phyloP scores from a whole-genome alignment of 2,797 vertebrate species.

The Pangasius larnaudii region DNA sequence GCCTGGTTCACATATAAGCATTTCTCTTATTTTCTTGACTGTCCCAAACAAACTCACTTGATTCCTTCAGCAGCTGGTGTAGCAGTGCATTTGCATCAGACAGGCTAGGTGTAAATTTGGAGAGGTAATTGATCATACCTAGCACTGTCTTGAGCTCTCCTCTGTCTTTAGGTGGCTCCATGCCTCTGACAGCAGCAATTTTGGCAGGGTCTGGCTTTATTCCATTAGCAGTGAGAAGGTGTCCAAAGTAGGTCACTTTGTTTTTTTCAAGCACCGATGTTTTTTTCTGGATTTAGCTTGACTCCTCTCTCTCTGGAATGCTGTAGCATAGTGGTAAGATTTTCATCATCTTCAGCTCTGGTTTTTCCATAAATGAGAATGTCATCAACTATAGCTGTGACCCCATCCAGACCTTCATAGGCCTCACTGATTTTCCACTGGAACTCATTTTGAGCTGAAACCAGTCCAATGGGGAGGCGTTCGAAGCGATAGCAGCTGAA shows the following conservation, averaged over 20 bases:
- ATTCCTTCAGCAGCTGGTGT: constrained; percentile 29
- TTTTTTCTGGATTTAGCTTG: constrained; percentile 52
- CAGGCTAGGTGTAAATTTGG: constrained; percentile 13
- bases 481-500: constrained; percentile 40
- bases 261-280: constrained; percentile 20
- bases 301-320: constrained; percentile 37
- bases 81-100: constrained; percentile 36
- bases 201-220: constrained; percentile 35
- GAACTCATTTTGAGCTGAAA: constrained; percentile 39
- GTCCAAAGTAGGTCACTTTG: constrained; percentile 54
- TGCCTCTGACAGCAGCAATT: not conserved
- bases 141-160: not conserved
- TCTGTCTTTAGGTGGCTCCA: constrained; percentile 16
- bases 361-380: constrained; percentile 31
- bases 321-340: constrained; percentile 37
- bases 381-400: constrained; percentile 31
- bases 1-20: constrained; percentile 33
- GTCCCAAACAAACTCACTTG: constrained; percentile 42
- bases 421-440: constrained; percentile 31
- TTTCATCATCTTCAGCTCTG: constrained; percentile 39
- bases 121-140: not conserved
- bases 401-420: constrained; percentile 13
- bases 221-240: constrained; percentile 1
- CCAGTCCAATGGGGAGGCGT: constrained; percentile 4
- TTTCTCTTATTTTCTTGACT: constrained; percentile 25